These are phyloP conservation scores for Petrolisthes manimaculis DNA, from an alignment of 2,888 invertebrate genomes.

Conservation along the genomic window DNA sequence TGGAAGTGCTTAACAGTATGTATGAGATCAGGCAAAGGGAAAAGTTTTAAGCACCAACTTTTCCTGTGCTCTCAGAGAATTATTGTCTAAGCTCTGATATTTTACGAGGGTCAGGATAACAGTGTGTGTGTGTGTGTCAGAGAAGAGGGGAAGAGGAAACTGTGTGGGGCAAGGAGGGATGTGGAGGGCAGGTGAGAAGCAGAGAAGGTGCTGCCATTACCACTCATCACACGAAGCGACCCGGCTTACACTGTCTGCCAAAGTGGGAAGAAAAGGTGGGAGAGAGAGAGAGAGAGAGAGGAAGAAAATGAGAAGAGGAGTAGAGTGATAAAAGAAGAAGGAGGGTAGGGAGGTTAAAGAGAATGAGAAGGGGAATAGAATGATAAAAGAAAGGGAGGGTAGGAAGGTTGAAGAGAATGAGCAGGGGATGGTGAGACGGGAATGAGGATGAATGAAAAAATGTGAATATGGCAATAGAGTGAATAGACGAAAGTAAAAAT, in stretches of 20 bases:
- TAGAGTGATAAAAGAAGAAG: no score
- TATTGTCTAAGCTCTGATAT: constrained; percentile 12
- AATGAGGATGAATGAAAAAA: background rate
- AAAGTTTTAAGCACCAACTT: background rate
- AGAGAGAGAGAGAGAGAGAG: no score
- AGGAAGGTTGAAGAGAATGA: background rate
- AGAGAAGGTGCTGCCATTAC: constrained; percentile 11
- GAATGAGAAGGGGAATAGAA: no score
- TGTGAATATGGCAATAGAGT: constrained; percentile 4
- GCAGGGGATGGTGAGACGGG: background rate
- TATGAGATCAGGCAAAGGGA: constrained; percentile 10
- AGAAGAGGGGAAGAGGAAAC: background rate
- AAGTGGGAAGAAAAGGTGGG: no score
- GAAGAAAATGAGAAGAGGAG: no score
- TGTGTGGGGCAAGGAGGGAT: background rate
- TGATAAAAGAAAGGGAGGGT: background rate
- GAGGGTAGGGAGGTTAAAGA: no score
- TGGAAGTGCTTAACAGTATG: constrained; percentile 1
- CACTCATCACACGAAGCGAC: no score
- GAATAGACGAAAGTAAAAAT: no score
- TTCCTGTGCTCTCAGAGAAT: background rate
- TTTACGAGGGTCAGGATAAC: constrained; percentile 3
- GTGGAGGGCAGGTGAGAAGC: background rate
- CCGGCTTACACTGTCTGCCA: no score
- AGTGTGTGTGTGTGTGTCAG: no score